A percentile compares a stretch with the other conserved stretches of the same genome.
Evolutionary conservation across 2,888 invertebrate species (phyloP).

Genomic region (Drosophila subquinaria): DNA sequence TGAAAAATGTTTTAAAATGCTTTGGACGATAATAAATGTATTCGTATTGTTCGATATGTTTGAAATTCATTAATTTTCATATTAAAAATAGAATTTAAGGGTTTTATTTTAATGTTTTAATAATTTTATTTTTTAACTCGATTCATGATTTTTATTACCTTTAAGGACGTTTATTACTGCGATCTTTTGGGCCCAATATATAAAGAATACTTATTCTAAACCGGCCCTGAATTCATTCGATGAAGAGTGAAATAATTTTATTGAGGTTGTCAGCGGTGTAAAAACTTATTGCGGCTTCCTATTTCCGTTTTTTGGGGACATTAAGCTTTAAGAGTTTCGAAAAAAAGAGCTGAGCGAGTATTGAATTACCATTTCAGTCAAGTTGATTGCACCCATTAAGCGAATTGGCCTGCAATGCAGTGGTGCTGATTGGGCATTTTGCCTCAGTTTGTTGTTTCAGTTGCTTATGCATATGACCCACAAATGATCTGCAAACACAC

Average conservation of each 20-base stretch:
- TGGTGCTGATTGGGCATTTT: constrained; percentile 57
- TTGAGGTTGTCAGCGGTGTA: constrained; percentile 27
- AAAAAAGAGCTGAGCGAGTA: constrained; percentile 25
- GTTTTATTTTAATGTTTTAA: too few species aligned
- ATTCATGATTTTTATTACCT: too few species aligned
- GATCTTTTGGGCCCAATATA: neutral
- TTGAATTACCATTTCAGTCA: constrained; percentile 53
- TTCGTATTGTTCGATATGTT: neutral
- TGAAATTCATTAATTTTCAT: too few species aligned
- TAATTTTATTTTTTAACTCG: too few species aligned
- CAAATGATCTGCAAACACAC: constrained; percentile 61
- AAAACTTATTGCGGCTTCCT: constrained; percentile 63
- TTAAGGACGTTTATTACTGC: neutral
- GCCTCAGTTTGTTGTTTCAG: constrained; percentile 13
- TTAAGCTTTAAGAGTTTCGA: constrained; percentile 2
- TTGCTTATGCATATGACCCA: constrained; percentile 71
- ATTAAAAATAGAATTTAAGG: too few species aligned
- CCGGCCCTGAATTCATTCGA: neutral
- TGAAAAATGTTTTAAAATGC: too few species aligned
- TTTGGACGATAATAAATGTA: neutral
- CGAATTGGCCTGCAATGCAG: constrained; percentile 48
- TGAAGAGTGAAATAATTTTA: constrained; percentile 3
- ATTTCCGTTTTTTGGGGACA: constrained; percentile 60
- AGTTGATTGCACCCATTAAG: constrained; percentile 68
- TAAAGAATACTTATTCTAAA: neutral